Conservation (phyloP, 2,113 vertebrate genomes). For the Phrynocephalus versicolor region DNA sequence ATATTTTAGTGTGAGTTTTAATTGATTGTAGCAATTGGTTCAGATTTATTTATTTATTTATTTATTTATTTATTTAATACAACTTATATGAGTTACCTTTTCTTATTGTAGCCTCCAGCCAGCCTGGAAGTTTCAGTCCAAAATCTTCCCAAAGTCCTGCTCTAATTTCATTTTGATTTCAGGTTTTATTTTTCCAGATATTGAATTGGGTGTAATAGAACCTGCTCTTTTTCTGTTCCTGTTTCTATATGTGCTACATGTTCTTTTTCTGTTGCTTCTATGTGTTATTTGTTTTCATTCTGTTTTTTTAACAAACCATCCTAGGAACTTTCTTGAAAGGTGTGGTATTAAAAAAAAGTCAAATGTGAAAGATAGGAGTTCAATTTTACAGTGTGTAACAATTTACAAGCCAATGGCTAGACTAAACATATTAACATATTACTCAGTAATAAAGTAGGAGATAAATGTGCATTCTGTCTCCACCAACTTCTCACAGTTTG, state of each 20-base stretch:
- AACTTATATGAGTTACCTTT: too few species aligned
- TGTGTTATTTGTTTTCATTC: neutral
- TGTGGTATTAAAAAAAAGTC: neutral
- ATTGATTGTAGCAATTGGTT: too few species aligned
- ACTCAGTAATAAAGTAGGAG: neutral
- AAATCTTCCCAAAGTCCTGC: neutral
- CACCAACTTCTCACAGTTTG: neutral
- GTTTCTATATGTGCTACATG: neutral
- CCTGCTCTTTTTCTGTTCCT: neutral
- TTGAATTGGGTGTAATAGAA: neutral
- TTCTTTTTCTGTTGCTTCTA: neutral
- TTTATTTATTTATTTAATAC: too few species aligned
- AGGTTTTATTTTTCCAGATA: neutral
- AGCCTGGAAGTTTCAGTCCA: too few species aligned
- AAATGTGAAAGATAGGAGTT: too few species aligned
- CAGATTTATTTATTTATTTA: too few species aligned
- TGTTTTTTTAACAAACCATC: neutral
- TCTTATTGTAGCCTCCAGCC: too few species aligned
- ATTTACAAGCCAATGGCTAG: slow-evolving; percentile 30
- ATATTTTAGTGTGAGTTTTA: too few species aligned
- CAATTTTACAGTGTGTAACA: neutral
- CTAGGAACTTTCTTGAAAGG: neutral
- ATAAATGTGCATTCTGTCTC: neutral
- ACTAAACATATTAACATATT: slow-evolving; percentile 19
- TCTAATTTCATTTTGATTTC: neutral